Conservation (phyloP, 2,797 vertebrate genomes). For the Lepus oiostolus region DNA sequence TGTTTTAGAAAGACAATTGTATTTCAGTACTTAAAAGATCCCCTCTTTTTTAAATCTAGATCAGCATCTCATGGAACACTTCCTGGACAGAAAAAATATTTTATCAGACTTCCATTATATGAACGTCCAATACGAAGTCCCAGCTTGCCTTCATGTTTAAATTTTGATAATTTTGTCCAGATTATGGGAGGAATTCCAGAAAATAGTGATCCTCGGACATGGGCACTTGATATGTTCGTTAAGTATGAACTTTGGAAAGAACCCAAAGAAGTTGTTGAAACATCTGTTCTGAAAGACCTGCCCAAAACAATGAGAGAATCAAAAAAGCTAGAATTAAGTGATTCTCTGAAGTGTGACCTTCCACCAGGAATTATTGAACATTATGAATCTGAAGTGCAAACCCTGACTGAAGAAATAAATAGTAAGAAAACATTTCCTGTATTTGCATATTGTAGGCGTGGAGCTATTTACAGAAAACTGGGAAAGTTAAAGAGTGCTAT, state of each 20-base stretch:
- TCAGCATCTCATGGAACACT: constrained; percentile 81
- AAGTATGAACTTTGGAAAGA: background rate
- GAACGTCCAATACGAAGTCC: constrained; percentile 66
- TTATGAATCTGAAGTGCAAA: constrained; percentile 85
- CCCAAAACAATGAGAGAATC: constrained; percentile 27
- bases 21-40: constrained; percentile 62
- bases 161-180: constrained; percentile 86
- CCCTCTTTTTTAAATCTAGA: constrained; percentile 66
- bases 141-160: constrained; percentile 84
- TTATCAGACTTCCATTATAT: constrained; percentile 73
- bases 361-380: constrained; percentile 73
- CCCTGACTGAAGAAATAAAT: constrained; percentile 85
- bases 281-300: background rate
- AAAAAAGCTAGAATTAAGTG: constrained; percentile 72
- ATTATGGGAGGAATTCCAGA: constrained; percentile 79
- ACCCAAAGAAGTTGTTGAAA: background rate
- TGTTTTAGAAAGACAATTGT: constrained; percentile 38
- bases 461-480: constrained; percentile 89
- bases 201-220: constrained; percentile 67
- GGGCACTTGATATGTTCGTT: constrained; percentile 83
- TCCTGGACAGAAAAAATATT: constrained; percentile 72
- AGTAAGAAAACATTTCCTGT: constrained; percentile 73
- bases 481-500: constrained; percentile 88
- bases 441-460: constrained; percentile 89
- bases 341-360: constrained; percentile 73